Percentiles rank a stretch among this genome's conserved stretches.
phyloP scores from a whole-genome alignment of 2,888 invertebrate genomes.

The Lasioglossum pauxillum region DNA sequence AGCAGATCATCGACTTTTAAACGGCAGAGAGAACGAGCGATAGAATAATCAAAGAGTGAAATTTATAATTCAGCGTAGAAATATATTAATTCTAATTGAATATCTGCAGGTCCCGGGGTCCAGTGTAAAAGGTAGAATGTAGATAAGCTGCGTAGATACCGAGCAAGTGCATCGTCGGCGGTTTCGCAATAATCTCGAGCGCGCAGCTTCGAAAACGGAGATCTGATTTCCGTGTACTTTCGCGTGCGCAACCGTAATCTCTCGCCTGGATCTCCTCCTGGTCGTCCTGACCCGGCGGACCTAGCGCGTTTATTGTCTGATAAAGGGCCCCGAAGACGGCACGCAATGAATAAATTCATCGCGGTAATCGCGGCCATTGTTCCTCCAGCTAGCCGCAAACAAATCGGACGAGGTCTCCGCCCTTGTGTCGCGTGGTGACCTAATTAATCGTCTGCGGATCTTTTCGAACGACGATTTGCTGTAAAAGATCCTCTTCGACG shows the following conservation, averaged over 20 bases:
- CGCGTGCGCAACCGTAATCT: conserved; percentile 38
- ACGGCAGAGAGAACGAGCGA: too few relatives aligned
- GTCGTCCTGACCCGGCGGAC: not conserved
- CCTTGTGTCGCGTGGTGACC: not conserved
- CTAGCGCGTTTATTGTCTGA: conserved; percentile 43
- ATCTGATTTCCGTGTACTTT: conserved; percentile 26
- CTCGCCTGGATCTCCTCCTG: conserved; percentile 25
- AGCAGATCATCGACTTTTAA: too few relatives aligned
- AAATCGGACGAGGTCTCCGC: conserved; percentile 17
- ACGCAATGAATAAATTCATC: conserved; percentile 55
- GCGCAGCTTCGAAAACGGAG: conserved; percentile 7
- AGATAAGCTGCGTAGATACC: not conserved
- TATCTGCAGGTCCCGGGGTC: not conserved
- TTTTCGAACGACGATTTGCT: not conserved
- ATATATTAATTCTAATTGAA: not conserved
- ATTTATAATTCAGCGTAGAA: too few relatives aligned
- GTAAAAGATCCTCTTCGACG: not conserved
- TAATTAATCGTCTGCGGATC: conserved; percentile 6
- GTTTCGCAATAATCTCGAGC: not conserved
- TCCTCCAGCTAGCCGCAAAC: conserved; percentile 14
- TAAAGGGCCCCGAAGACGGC: conserved; percentile 36
- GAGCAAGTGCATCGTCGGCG: not conserved
- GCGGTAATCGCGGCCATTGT: conserved; percentile 33
- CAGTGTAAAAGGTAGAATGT: not conserved
- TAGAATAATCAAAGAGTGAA: too few relatives aligned